Evolutionary conservation across 2,888 invertebrate species (phyloP).

Genomic region (Cremastobaeus sp.): DNA sequence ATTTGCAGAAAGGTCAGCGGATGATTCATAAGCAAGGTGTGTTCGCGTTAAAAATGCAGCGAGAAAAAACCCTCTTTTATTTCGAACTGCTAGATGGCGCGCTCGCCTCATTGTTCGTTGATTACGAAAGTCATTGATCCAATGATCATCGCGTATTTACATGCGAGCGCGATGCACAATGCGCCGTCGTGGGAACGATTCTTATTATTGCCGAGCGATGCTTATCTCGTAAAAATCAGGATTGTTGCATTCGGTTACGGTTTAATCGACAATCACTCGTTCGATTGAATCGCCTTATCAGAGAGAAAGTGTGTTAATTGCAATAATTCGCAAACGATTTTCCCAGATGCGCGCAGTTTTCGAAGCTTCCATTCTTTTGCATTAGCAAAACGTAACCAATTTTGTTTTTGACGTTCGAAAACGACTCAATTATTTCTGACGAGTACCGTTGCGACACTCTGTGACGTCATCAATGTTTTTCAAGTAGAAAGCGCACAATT

Average conservation of each 20-base stretch:
- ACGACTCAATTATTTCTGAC: too few species aligned
- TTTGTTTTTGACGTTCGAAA: too few species aligned
- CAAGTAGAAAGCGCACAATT: too few species aligned
- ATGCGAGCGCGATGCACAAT: conserved; percentile 43
- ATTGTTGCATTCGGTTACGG: conserved; percentile 24
- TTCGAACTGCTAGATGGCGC: conserved; percentile 22
- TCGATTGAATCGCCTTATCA: conserved; percentile 11
- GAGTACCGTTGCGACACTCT: too few species aligned
- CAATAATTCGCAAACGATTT: too few species aligned
- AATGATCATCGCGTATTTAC: conserved; percentile 48
- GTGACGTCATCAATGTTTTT: too few species aligned
- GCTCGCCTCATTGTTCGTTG: conserved; percentile 38
- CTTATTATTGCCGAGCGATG: conserved; percentile 37
- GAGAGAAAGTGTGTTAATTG: conserved; percentile 18
- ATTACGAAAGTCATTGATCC: conserved; percentile 48
- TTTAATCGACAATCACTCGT: conserved; percentile 30
- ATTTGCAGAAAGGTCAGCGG: conserved; percentile 9
- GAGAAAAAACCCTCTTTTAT: too few species aligned
- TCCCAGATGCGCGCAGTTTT: too few species aligned
- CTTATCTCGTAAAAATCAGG: conserved; percentile 27
- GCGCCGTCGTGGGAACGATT: conserved; percentile 43
- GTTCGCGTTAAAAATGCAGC: conserved; percentile 10
- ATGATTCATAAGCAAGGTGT: conserved; percentile 16
- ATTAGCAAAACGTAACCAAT: too few species aligned
- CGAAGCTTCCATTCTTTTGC: too few species aligned